Evolutionary conservation across 2,888 invertebrate genomes (phyloP).

Genomic region (Lamellibrachia columna): DNA sequence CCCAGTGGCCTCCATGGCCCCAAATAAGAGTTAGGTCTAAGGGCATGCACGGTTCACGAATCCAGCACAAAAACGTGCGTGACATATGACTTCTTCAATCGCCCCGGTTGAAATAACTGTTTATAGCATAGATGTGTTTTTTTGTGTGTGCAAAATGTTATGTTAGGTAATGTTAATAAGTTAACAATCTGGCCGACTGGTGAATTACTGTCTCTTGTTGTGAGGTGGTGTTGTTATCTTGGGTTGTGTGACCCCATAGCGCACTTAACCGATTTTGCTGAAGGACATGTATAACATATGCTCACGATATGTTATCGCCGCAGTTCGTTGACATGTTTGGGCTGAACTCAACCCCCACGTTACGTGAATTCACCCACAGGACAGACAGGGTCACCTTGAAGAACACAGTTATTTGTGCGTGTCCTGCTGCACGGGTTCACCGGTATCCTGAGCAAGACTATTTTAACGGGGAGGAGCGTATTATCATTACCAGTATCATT

Average conservation of each 20-base stretch:
- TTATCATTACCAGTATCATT: background rate
- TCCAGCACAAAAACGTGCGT: too few relatives aligned
- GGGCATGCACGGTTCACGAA: too few relatives aligned
- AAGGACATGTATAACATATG: too few relatives aligned
- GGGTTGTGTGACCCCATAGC: background rate
- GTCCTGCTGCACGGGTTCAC: background rate
- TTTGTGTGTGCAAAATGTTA: background rate
- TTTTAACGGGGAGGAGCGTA: background rate
- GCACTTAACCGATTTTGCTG: background rate
- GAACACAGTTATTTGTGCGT: background rate
- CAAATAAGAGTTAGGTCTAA: too few relatives aligned
- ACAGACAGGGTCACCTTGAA: background rate
- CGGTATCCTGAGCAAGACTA: background rate
- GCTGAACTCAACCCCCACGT: background rate
- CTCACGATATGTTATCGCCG: background rate
- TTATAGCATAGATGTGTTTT: background rate
- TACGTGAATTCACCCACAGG: background rate
- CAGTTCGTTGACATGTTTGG: background rate
- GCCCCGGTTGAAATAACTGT: too few relatives aligned
- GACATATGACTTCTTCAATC: too few relatives aligned
- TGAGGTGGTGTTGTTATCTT: background rate
- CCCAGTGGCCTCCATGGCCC: too few relatives aligned
- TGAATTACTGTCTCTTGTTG: background rate
- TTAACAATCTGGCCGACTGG: background rate
- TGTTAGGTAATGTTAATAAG: background rate